These are phyloP conservation scores for Orientallactaga bullata DNA, from an alignment of 2,113 vertebrate genomes.

Conservation along the genomic window DNA sequence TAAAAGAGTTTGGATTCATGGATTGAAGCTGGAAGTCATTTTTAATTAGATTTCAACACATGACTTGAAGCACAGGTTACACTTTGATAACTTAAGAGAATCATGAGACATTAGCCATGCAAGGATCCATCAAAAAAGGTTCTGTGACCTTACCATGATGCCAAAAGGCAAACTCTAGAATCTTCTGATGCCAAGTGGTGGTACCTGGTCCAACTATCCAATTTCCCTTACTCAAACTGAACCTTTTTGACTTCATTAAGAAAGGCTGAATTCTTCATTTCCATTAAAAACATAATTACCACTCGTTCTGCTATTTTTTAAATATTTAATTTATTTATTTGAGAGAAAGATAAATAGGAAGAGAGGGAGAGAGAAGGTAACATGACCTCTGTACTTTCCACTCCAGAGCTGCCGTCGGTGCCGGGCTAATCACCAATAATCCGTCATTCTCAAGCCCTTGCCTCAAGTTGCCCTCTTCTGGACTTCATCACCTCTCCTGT, in stretches of 20 bases:
- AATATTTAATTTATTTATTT: no score
- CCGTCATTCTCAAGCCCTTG: background rate
- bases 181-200: no score
- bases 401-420: no score
- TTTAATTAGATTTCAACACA: background rate
- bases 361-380: no score
- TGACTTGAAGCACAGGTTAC: background rate
- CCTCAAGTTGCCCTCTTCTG: background rate
- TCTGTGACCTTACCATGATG: background rate
- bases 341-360: no score
- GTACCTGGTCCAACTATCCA: background rate
- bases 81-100: conserved; percentile 15
- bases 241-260: background rate
- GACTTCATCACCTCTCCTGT: background rate
- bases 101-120: background rate
- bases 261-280: background rate
- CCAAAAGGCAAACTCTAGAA: background rate
- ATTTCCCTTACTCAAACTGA: background rate
- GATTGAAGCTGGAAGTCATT: background rate
- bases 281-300: background rate
- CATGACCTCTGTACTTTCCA: no score
- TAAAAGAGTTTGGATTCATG: background rate
- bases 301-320: background rate
- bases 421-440: no score
- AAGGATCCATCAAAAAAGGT: background rate